These are phyloP conservation scores for Galerucella calmariensis DNA, from an alignment of 2,888 invertebrate species.

Conservation along the genomic window DNA sequence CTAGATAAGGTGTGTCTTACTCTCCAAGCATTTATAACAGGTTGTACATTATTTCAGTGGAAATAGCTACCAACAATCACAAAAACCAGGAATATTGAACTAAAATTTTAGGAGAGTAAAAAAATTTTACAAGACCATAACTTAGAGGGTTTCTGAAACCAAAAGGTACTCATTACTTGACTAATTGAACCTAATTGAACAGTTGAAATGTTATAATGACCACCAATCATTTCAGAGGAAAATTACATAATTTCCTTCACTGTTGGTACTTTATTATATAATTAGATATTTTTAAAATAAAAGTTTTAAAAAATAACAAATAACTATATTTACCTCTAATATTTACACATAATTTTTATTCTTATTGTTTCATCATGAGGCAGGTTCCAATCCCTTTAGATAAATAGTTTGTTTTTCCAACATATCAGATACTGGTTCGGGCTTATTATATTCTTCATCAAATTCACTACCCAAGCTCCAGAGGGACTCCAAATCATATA, in stretches of 20 bases:
- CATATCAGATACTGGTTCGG: constrained; percentile 72
- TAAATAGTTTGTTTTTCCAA: constrained; percentile 76
- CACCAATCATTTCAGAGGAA: no score
- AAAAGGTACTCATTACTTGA: no score
- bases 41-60: background rate
- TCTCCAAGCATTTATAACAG: background rate
- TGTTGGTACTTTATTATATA: no score
- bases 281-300: background rate
- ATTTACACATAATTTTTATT: background rate
- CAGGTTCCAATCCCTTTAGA: constrained; percentile 73
- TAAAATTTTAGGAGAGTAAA: no score
- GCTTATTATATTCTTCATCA: constrained; percentile 76
- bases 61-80: no score
- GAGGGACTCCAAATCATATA: constrained; percentile 89
- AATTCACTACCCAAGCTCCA: constrained; percentile 89
- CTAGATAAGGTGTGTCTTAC: constrained; percentile 5
- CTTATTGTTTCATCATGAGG: constrained; percentile 48
- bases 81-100: no score
- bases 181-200: no score
- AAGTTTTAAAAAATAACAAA: background rate
- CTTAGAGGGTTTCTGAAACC: no score
- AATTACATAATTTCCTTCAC: background rate
- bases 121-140: no score
- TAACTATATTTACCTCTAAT: constrained; percentile 13
- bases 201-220: no score